These are phyloP conservation scores for Capreolus pygargus DNA, from an alignment of 2,113 vertebrate genomes.

Conservation along the genomic window DNA sequence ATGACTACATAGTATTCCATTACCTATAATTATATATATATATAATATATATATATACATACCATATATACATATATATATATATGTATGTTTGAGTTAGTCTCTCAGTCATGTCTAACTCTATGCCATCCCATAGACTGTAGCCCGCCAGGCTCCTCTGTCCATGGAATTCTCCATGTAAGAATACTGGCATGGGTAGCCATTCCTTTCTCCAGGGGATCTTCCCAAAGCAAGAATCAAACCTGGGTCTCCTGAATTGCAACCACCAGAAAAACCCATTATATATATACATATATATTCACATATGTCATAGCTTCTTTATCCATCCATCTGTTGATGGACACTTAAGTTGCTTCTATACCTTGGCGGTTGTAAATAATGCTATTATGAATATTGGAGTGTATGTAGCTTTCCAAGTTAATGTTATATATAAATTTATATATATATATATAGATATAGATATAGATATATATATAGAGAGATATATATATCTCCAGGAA, in stretches of 20 bases:
- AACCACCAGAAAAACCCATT: not conserved
- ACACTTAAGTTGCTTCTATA: not conserved
- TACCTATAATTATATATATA: not conserved
- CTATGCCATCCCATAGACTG: not conserved
- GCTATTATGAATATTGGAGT: not conserved
- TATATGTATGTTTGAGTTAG: not conserved
- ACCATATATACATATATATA: not conserved
- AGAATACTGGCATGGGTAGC: not conserved
- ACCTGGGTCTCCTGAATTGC: not conserved
- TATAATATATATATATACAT: not conserved
- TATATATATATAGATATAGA: too few species aligned
- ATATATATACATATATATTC: too few species aligned
- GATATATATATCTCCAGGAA: not conserved
- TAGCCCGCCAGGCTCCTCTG: not conserved
- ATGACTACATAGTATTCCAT: not conserved
- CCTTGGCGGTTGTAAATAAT: not conserved
- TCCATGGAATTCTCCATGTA: not conserved
- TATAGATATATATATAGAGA: too few species aligned
- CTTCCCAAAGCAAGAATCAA: not conserved
- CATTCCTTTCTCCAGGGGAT: not conserved
- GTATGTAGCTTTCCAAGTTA: not conserved
- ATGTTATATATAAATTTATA: not conserved
- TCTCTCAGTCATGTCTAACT: not conserved
- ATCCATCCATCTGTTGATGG: not conserved
- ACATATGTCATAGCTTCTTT: not conserved